Base-by-base conservation (phyloP, 1,140 invertebrate genomes). In the Drosophila chauvacae region DNA sequence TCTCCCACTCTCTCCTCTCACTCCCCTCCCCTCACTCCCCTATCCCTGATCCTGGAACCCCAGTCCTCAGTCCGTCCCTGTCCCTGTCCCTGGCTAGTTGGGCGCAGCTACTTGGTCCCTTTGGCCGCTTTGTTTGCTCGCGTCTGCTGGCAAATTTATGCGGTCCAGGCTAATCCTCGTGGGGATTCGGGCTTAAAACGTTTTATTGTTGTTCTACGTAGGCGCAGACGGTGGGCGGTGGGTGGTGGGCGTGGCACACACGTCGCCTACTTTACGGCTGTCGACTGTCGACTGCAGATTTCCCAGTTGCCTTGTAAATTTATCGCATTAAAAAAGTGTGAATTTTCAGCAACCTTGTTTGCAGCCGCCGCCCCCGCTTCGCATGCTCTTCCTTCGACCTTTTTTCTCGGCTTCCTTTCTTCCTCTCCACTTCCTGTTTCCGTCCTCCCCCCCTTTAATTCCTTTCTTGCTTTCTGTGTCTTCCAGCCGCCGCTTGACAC, bases 301-400 rank as follows among this genome's bases (percentile, higher is more conserved):
- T 90, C 85, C 85, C 85, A 79, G 85, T 80, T 90, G 85, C 70
- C 85, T 84, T 90, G 85, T 90, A 90, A 90, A 90, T 90, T 90
- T 90, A 90, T 90, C 85, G 79, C 78, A 90, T 90, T 90, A 90
- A 76, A 81, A 88, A 70, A 90, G 85, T 90, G 85, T 84, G 85
- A 90, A 90, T 83, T 85, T 70, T 72, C 53, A 61, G 58, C 74
- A 70, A 39, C 37, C 51, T 60, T 59, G 69, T 33, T 47, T n/a
- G 35, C 28, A 47, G 14, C 16, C 28, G 35, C 28, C 53, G 14
- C 16, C 28, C 5, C 23, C 23, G 23, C 23, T 23, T 10, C 4
- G 10, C n/a, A 7, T 23, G 48, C 61, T 33, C 51, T 28, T 20
- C 7, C 30, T n/a, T 23, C 30, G 41, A n/a, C 53, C 53, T 39